A percentile compares a stretch with the other conserved stretches of the same genome.
These are phyloP conservation scores for Clytia hemisphaerica DNA, from an alignment of 30 jellyfish, hydroid and myxozoan species.

Conservation along the genomic window DNA sequence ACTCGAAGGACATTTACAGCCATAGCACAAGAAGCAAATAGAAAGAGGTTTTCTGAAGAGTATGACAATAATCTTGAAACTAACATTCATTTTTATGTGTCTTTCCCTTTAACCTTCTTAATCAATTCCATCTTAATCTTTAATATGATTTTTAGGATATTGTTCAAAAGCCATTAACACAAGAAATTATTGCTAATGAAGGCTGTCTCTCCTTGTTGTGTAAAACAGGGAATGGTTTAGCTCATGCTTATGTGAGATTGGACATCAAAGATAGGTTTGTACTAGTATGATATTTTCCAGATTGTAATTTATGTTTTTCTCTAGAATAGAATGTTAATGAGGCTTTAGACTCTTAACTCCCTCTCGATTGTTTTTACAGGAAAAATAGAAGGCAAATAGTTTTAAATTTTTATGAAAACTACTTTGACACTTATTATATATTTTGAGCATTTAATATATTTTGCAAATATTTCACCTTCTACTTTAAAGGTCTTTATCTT, in stretches of 20 bases:
- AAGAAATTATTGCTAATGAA: slow-evolving; percentile 54
- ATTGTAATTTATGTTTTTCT: too few species aligned
- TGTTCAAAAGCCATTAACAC: slow-evolving; percentile 64
- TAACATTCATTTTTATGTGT: not conserved
- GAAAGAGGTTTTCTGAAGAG: not conserved
- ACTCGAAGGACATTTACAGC: not conserved
- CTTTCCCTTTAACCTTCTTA: not conserved
- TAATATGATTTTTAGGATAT: slow-evolving; percentile 15
- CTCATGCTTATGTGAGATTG: slow-evolving; percentile 90
- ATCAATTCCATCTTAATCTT: not conserved
- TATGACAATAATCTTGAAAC: not conserved
- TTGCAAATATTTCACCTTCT: too few species aligned
- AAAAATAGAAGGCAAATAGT: not conserved
- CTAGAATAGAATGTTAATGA: too few species aligned
- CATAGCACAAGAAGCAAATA: not conserved
- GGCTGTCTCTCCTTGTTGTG: slow-evolving; percentile 70
- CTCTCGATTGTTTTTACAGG: not conserved
- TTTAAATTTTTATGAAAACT: not conserved
- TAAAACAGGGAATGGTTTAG: slow-evolving; percentile 88
- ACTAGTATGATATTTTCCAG: not conserved
- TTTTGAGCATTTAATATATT: not conserved
- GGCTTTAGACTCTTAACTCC: too few species aligned
- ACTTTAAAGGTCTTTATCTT: too few species aligned
- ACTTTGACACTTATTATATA: not conserved
- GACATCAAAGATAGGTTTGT: slow-evolving; percentile 70